Percentiles rank a stretch among this genome's conserved stretches.
Evolutionary conservation across 2,113 vertebrate species (phyloP).

Genomic region (Stigmatopora nigra): DNA sequence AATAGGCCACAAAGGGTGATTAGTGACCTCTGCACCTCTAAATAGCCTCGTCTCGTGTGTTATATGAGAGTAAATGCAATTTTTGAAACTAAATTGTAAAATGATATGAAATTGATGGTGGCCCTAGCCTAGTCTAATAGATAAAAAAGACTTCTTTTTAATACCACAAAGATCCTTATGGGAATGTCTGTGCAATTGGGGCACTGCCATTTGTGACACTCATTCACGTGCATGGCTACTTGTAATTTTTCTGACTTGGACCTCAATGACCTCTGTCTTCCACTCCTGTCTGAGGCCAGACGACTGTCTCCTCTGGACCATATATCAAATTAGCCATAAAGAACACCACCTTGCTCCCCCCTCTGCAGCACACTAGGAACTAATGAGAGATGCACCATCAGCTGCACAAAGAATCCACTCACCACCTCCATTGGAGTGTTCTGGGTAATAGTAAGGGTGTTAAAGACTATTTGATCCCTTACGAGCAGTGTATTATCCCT

Average conservation of each 20-base stretch:
- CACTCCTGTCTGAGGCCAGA: constrained; percentile 41
- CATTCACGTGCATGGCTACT: constrained; percentile 9
- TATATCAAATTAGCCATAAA: constrained; percentile 64
- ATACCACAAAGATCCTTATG: constrained; percentile 17
- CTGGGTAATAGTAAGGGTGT: constrained; percentile 55
- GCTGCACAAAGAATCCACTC: constrained; percentile 53
- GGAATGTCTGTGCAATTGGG: constrained; percentile 1
- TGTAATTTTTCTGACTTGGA: constrained; percentile 32
- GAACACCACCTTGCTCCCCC: constrained; percentile 41
- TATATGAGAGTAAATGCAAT: constrained; percentile 29
- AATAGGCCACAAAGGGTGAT: constrained; percentile 32
- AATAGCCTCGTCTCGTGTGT: constrained; percentile 35
- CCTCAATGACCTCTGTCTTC: constrained; percentile 47
- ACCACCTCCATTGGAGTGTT: constrained; percentile 34
- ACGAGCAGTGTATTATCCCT: constrained; percentile 58
- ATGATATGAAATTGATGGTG: constrained; percentile 31
- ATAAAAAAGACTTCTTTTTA: constrained; percentile 10
- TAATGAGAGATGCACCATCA: constrained; percentile 62
- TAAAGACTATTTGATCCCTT: constrained; percentile 58
- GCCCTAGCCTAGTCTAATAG: constrained; percentile 11
- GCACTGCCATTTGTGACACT: not conserved
- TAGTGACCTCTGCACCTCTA: constrained; percentile 44
- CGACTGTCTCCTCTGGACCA: constrained; percentile 43
- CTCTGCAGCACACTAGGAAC: constrained; percentile 39
- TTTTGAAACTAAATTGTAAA: constrained; percentile 32